These are phyloP conservation scores for Sesia bembeciformis DNA, from an alignment of 2,888 invertebrate genomes.

Conservation along the genomic window DNA sequence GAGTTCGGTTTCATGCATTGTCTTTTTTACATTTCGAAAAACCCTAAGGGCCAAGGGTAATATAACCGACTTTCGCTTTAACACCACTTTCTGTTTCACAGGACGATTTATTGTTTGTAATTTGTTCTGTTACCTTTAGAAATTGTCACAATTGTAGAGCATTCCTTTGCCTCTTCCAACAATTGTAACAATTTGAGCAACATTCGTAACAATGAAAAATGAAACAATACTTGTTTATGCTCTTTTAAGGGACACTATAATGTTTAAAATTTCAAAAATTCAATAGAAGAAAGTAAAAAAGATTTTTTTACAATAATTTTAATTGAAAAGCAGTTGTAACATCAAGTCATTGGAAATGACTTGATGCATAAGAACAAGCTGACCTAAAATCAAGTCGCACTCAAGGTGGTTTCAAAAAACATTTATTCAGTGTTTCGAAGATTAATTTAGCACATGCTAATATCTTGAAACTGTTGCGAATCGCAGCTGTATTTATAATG, in stretches of 20 bases:
- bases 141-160: conserved; percentile 8
- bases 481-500: not conserved
- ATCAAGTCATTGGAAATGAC: not conserved
- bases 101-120: conserved; percentile 27
- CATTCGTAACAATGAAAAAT: not conserved
- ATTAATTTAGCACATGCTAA: not conserved
- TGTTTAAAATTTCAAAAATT: not conserved
- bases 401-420: conserved; percentile 2
- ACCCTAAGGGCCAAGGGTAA: conserved; percentile 16
- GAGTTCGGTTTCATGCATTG: conserved; percentile 24
- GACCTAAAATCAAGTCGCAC: not conserved
- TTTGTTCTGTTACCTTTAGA: not conserved
- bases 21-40: conserved; percentile 12
- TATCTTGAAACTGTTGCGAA: not conserved
- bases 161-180: too few species aligned
- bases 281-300: not conserved
- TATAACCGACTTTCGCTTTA: conserved; percentile 28
- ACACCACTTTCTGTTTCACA: conserved; percentile 31
- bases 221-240: not conserved
- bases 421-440: conserved; percentile 1
- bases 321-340: not conserved
- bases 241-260: too few species aligned
- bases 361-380: not conserved
- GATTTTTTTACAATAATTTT: not conserved
- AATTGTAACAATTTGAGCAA: not conserved